Evolutionary conservation across 2,888 invertebrate species (phyloP), one percentile per base, ranked within the genome.

Genomic region (Trachelus stipa): DNA sequence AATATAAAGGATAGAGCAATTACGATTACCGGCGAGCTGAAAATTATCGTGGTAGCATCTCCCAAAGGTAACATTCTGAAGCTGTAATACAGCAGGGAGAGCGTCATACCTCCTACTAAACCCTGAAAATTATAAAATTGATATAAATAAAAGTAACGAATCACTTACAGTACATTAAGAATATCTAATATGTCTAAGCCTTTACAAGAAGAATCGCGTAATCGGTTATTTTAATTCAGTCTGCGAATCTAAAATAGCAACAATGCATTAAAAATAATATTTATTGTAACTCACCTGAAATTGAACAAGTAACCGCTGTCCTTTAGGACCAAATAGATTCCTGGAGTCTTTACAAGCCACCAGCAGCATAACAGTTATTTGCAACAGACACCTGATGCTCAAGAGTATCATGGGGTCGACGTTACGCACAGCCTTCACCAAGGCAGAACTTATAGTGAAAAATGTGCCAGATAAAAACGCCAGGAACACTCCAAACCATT

Each of bases 1-100:
- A 92, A 89, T 31, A 92, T 76, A 81, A 92, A 92, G 11, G 92
- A 92, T 77, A 92, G 85, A 6, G 90, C 88, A 81, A 92, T 92
- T 4, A 92, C 92, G 68, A 92, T 91, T 2, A 92, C 92, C 3
- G 92, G 92, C 11, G 92, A 92, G 82, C 92, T 92, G 84, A 92
- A 92, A 82, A 92, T 92, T 68, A 92, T 92, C 3, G 92, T 92
- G 4, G 92, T 92, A n/a, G 92, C 92, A 86, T 92, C 92, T 12
- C 92, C 92, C 73, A 92, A 82, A n/a, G 92, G 92, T 78, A 92
- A 85, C 74, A 91, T 90, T 74, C 92, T 87, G 82, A 92, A 92
- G 75, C 92, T 92, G 80, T 92, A 92, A 85, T 92, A 92, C 68
- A 92, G 85, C 34, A 92, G 84, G 1, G 92, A 91, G 30, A 92